These are phyloP conservation scores for Eumerus sabulonum DNA, from an alignment of 2,888 invertebrate genomes.

Conservation along the genomic window DNA sequence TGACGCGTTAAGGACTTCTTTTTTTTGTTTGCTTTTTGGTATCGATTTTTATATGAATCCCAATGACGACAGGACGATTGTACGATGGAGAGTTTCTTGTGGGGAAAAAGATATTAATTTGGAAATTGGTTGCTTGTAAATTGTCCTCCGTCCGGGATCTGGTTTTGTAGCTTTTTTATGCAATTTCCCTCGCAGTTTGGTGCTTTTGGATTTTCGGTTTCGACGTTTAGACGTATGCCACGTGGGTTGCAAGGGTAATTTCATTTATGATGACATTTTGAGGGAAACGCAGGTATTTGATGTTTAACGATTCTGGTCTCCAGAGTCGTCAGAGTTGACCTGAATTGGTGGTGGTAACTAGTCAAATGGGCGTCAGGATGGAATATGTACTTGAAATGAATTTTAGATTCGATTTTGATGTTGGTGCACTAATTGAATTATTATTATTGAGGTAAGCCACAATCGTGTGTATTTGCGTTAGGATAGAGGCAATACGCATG, in stretches of 20 bases:
- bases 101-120: slow-evolving; percentile 32
- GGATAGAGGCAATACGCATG: too few relatives aligned
- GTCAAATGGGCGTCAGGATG: slow-evolving; percentile 1
- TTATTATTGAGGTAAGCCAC: slow-evolving; percentile 16
- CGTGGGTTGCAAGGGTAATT: not conserved
- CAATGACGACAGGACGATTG: not conserved
- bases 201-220: not conserved
- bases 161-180: not conserved
- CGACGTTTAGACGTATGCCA: not conserved
- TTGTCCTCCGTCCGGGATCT: not conserved
- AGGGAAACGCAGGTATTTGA: too few relatives aligned
- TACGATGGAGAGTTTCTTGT: too few relatives aligned
- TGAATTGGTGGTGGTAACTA: slow-evolving; percentile 15
- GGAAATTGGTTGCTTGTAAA: slow-evolving; percentile 40
- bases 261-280: too few relatives aligned
- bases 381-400: slow-evolving; percentile 11
- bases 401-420: slow-evolving; percentile 33
- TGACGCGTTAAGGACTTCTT: slow-evolving; percentile 4
- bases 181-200: not conserved
- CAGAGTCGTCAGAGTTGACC: not conserved
- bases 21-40: not conserved
- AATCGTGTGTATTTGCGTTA: not conserved
- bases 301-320: too few relatives aligned
- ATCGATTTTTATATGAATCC: slow-evolving; percentile 4
- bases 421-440: slow-evolving; percentile 26